Conservation (phyloP, 2,797 vertebrate genomes). For the Holocentrus rufus region DNA sequence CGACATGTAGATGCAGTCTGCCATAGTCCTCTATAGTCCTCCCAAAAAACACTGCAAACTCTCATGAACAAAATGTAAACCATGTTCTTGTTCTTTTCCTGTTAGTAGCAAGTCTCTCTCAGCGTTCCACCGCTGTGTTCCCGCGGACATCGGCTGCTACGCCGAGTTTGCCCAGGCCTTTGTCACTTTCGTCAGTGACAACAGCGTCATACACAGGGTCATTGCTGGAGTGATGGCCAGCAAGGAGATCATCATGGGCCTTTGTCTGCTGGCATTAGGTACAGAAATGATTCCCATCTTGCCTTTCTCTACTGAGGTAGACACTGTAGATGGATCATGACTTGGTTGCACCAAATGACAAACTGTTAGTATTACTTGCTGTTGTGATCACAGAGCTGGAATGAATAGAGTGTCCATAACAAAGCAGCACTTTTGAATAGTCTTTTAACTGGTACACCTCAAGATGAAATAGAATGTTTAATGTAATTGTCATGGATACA, state of each 20-base stretch:
- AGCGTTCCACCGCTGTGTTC: constrained; percentile 94
- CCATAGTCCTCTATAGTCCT: background rate
- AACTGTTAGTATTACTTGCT: background rate
- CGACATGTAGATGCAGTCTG: background rate
- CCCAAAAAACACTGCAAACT: background rate
- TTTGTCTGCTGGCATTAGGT: constrained; percentile 98
- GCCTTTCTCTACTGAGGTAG: background rate
- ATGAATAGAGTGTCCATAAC: too few relatives aligned
- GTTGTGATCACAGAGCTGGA: too few relatives aligned
- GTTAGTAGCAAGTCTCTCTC: constrained; percentile 84
- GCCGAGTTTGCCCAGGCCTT: constrained; percentile 93
- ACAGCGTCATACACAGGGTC: constrained; percentile 93
- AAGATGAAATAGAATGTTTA: too few relatives aligned
- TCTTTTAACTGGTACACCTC: too few relatives aligned
- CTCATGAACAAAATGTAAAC: background rate
- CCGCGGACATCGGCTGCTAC: constrained; percentile 91
- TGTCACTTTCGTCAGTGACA: constrained; percentile 94
- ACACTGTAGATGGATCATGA: background rate
- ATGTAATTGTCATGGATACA: too few relatives aligned
- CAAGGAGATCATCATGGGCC: constrained; percentile 98
- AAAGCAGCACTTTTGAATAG: too few relatives aligned
- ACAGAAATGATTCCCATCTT: constrained; percentile 7
- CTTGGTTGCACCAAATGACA: background rate
- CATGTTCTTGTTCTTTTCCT: background rate
- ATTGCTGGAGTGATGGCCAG: constrained; percentile 96